Evolutionary conservation across 2,888 invertebrate genomes (phyloP).

Genomic region (Syritta pipiens): DNA sequence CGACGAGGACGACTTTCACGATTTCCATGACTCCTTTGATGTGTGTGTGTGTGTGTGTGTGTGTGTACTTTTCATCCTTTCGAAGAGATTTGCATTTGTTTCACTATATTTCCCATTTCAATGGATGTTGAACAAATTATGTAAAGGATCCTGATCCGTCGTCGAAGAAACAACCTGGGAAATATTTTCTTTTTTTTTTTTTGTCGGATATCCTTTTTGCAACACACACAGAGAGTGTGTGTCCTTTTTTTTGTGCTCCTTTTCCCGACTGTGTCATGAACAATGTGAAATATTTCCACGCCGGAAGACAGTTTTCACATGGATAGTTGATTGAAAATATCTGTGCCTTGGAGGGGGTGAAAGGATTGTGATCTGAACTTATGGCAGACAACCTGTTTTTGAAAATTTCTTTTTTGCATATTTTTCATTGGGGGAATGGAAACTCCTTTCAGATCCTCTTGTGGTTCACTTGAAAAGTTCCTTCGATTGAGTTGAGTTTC

Average conservation of each 20-base stretch:
- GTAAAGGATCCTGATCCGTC: slow-evolving; percentile 52
- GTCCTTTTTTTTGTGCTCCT: slow-evolving; percentile 1
- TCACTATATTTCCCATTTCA: slow-evolving; percentile 20
- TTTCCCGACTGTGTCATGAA: slow-evolving; percentile 33
- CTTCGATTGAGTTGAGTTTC: too few relatives aligned
- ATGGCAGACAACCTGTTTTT: not conserved
- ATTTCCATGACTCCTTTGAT: slow-evolving; percentile 19
- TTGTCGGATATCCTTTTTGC: not conserved
- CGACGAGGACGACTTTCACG: not conserved
- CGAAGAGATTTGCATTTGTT: slow-evolving; percentile 57
- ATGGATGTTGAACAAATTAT: slow-evolving; percentile 45
- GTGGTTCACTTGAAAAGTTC: too few relatives aligned
- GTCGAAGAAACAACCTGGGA: slow-evolving; percentile 37
- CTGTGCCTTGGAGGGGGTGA: not conserved
- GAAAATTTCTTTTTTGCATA: not conserved
- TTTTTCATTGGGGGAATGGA: too few relatives aligned
- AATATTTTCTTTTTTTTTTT: slow-evolving; percentile 25
- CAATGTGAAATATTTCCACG: slow-evolving; percentile 49
- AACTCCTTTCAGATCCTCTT: too few relatives aligned
- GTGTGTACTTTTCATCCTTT: slow-evolving; percentile 13
- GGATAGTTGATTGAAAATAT: slow-evolving; percentile 63
- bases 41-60: too few relatives aligned
- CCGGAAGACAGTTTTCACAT: slow-evolving; percentile 59
- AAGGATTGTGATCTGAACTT: not conserved
- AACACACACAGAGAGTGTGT: not conserved